phyloP scores from a whole-genome alignment of 1,140 invertebrate species.

The Anoplophora glabripennis region DNA sequence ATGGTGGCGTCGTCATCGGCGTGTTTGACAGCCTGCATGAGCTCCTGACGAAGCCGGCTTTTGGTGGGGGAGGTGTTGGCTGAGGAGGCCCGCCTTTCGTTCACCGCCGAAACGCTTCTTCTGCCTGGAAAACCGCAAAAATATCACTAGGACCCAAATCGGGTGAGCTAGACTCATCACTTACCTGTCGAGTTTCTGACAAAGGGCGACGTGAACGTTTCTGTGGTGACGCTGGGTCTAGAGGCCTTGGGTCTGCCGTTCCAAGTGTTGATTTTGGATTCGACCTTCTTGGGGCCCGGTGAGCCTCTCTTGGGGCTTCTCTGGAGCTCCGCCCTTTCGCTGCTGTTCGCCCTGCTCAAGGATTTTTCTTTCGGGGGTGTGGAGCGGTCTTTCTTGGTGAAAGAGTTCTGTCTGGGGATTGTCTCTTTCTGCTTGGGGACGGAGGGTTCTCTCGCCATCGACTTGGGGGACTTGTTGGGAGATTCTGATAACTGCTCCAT shows the following conservation, averaged over 20 bases:
- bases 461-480: conserved; percentile 16
- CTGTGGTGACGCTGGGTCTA: conserved; percentile 60
- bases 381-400: not conserved
- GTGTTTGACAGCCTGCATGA: conserved; percentile 64
- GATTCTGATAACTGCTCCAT: conserved; percentile 21
- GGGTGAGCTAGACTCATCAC: not conserved
- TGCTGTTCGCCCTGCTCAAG: conserved; percentile 40
- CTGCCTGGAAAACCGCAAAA: conserved; percentile 45
- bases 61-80: conserved; percentile 63
- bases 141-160: no score
- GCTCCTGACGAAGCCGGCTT: conserved; percentile 67
- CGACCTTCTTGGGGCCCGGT: conserved; percentile 48
- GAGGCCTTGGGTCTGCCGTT: conserved; percentile 58
- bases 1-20: conserved; percentile 54
- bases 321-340: conserved; percentile 40
- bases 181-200: conserved; percentile 57
- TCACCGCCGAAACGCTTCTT: conserved; percentile 59
- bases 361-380: conserved; percentile 20
- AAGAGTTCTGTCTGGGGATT: conserved; percentile 6
- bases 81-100: conserved; percentile 55
- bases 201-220: conserved; percentile 67
- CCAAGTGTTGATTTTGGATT: conserved; percentile 65
- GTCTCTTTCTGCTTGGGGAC: conserved; percentile 45
- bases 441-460: conserved; percentile 48
- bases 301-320: conserved; percentile 47